Percentiles rank a stretch among this genome's conserved stretches.
Evolutionary conservation across 2,113 vertebrate species (phyloP).

Genomic region (Myxocyprinus asiaticus): DNA sequence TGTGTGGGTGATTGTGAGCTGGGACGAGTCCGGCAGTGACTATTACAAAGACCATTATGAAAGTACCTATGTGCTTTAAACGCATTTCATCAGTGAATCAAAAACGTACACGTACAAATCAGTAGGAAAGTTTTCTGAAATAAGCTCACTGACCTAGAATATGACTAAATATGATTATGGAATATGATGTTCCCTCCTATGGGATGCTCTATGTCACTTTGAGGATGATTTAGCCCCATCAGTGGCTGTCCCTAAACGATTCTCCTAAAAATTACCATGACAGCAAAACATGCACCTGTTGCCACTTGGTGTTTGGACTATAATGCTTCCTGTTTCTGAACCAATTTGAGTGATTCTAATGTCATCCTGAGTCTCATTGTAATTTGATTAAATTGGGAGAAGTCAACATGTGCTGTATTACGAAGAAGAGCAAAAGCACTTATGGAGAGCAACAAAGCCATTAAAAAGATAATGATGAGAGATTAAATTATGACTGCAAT

Average conservation of each 20-base stretch:
- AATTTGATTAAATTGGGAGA: constrained; percentile 48
- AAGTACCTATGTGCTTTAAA: background rate
- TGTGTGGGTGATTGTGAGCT: constrained; percentile 2
- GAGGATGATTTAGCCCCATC: too few species aligned
- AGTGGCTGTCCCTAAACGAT: too few species aligned
- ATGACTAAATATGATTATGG: too few species aligned
- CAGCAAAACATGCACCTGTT: background rate
- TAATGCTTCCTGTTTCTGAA: constrained; percentile 42
- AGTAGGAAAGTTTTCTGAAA: too few species aligned
- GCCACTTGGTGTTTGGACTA: constrained; percentile 2
- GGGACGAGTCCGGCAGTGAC: background rate
- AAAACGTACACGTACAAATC: too few species aligned
- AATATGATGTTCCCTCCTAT: too few species aligned
- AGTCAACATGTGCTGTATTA: constrained; percentile 40
- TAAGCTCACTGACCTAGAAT: too few species aligned
- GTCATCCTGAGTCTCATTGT: constrained; percentile 49
- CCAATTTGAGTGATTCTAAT: constrained; percentile 45
- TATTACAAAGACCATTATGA: background rate
- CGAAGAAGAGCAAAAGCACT: constrained; percentile 30
- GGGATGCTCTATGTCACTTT: too few species aligned
- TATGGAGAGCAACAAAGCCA: constrained; percentile 32
- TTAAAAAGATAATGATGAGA: constrained; percentile 49
- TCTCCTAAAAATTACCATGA: too few species aligned
- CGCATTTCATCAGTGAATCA: background rate
- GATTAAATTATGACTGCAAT: constrained; percentile 45